Conservation (phyloP, 2,888 invertebrate species). For the Campoletis raptor region DNA sequence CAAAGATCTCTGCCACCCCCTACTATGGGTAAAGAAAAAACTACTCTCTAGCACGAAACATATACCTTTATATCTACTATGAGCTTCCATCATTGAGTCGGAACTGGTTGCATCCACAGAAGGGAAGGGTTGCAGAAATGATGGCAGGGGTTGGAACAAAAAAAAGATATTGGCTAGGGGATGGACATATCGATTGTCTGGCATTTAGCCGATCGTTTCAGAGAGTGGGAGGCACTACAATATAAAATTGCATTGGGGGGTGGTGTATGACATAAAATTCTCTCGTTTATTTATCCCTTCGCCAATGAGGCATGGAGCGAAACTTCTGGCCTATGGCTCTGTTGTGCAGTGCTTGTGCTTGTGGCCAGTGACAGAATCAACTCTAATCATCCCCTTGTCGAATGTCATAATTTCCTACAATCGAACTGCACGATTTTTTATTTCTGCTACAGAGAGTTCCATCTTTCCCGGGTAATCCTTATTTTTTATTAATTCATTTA, state of each 20-base stretch:
- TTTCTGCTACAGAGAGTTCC: constrained; percentile 58
- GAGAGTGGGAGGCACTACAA: constrained; percentile 4
- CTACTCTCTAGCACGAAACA: neutral
- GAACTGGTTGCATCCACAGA: constrained; percentile 20
- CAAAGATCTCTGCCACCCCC: constrained; percentile 28
- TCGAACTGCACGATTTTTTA: constrained; percentile 35
- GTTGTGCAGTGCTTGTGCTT: constrained; percentile 35
- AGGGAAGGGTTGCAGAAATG: constrained; percentile 6
- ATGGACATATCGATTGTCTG: constrained; percentile 81
- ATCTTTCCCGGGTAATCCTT: constrained; percentile 36
- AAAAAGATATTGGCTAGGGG: constrained; percentile 68
- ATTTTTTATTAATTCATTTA: constrained; percentile 18
- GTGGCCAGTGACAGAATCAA: constrained; percentile 42
- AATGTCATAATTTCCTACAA: constrained; percentile 49
- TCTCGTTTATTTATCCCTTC: constrained; percentile 62
- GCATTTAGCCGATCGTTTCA: constrained; percentile 78
- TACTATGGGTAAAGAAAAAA: constrained; percentile 28
- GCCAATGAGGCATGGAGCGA: constrained; percentile 65
- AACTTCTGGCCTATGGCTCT: constrained; percentile 37
- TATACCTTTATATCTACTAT: neutral
- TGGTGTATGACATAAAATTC: constrained; percentile 31
- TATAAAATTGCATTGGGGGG: constrained; percentile 30
- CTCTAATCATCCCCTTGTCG: constrained; percentile 5
- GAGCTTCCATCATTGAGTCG: constrained; percentile 15
- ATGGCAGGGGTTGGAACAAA: constrained; percentile 35